Conservation (phyloP, 2,113 vertebrate genomes). For the Tyto alba region DNA sequence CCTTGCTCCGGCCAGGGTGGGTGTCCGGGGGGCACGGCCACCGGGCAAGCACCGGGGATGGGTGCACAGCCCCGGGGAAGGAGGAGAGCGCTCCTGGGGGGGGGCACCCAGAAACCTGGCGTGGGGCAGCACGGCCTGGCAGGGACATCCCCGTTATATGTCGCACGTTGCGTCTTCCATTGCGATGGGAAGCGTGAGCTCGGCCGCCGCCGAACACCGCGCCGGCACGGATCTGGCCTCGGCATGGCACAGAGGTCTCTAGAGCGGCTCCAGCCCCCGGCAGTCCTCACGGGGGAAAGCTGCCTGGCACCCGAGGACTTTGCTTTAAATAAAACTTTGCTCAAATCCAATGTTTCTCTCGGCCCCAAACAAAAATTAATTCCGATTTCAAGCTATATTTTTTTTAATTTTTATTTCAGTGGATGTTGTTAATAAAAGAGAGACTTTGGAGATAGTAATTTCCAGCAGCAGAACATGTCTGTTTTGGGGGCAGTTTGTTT, state of each 20-base stretch:
- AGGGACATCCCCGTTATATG: fast-evolving
- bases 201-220: fast-evolving
- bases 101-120: not conserved
- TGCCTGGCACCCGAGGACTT: not conserved
- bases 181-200: fast-evolving
- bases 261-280: not conserved
- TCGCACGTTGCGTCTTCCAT: not conserved
- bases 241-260: not conserved
- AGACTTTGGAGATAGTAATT: not conserved
- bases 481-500: not conserved
- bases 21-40: fast-evolving
- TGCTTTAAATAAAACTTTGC: not conserved
- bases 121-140: not conserved
- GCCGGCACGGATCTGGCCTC: not conserved
- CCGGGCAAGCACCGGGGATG: not conserved
- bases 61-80: not conserved
- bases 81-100: fast-evolving
- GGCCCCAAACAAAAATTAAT: not conserved
- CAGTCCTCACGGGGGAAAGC: not conserved
- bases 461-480: slow-evolving; percentile 10
- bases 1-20: not conserved
- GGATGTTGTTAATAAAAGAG: not conserved
- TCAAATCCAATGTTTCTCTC: not conserved
- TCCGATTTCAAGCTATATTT: not conserved
- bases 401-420: not conserved